Percentiles rank a stretch among this genome's conserved stretches.
Evolutionary conservation across 1,140 invertebrate species (phyloP).

Genomic region (Latrodectus geometricus): DNA sequence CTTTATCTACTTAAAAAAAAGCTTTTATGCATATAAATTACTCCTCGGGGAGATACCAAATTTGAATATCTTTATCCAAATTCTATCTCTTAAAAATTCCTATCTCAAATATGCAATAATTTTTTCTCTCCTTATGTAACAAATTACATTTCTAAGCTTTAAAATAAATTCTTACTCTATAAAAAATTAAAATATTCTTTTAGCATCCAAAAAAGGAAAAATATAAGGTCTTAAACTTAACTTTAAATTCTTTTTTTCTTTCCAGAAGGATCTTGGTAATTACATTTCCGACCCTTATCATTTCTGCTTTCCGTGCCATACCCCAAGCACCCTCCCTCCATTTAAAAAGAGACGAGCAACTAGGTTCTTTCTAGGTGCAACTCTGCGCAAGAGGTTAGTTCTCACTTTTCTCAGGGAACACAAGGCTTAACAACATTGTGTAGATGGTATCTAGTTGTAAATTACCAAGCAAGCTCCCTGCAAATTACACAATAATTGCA

Average conservation of each 20-base stretch:
- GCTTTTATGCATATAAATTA: too few relatives aligned
- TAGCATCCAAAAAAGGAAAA: conserved; percentile 9
- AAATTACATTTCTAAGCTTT: too few relatives aligned
- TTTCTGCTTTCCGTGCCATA: neutral
- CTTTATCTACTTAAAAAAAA: too few relatives aligned
- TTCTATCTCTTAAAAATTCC: too few relatives aligned
- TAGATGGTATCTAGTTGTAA: conserved; percentile 57
- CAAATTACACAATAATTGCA: conserved; percentile 59
- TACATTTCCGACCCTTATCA: conserved; percentile 40
- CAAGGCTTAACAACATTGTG: conserved; percentile 17
- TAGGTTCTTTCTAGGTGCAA: neutral
- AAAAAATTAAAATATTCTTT: conserved; percentile 43
- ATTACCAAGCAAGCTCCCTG: conserved; percentile 36
- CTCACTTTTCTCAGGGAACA: conserved; percentile 5
- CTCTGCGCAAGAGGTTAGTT: neutral
- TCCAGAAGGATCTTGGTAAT: conserved; percentile 44
- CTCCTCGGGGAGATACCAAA: too few relatives aligned
- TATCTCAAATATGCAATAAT: too few relatives aligned
- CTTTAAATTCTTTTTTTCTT: conserved; percentile 40
- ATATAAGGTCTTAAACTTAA: conserved; percentile 48
- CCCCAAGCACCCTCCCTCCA: neutral
- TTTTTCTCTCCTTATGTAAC: too few relatives aligned
- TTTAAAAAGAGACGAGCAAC: conserved; percentile 17
- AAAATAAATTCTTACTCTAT: too few relatives aligned
- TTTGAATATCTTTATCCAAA: too few relatives aligned